phyloP scores from a whole-genome alignment of 2,113 vertebrate species.

The Chloroceryle aenea region DNA sequence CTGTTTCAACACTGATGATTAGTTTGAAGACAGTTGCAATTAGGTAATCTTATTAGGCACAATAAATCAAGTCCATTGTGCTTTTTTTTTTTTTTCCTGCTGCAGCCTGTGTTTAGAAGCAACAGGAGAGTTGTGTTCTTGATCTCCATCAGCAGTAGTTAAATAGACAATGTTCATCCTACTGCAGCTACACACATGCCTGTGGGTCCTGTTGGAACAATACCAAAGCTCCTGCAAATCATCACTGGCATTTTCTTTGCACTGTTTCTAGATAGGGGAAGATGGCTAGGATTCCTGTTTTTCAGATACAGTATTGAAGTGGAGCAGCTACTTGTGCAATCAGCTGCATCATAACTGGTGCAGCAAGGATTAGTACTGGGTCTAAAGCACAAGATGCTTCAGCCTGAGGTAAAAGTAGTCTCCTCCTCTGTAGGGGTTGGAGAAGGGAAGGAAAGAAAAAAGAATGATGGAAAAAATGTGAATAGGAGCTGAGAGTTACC shows the following conservation, averaged over 20 bases:
- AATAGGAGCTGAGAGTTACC: neutral
- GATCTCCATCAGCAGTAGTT: neutral
- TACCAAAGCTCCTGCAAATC: neutral
- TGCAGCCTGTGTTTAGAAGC: neutral
- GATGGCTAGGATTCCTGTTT: neutral
- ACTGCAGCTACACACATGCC: neutral
- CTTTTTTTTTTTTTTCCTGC: neutral
- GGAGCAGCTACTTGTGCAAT: neutral
- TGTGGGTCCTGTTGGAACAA: neutral
- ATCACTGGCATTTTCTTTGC: neutral
- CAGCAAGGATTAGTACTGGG: neutral
- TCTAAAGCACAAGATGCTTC: neutral
- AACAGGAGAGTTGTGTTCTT: neutral
- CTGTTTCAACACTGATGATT: neutral
- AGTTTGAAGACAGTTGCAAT: neutral
- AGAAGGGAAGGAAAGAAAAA: neutral
- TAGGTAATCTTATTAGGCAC: neutral
- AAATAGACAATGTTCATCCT: neutral
- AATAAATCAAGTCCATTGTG: neutral
- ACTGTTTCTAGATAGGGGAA: neutral
- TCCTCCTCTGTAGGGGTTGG: neutral
- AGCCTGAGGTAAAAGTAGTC: neutral
- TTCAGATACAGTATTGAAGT: neutral
- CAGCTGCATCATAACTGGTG: neutral
- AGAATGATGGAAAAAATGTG: neutral